A percentile compares a stretch with the other conserved stretches of the same genome.
These are phyloP conservation scores for Momotus momota DNA, from an alignment of 2,797 vertebrate genomes.

Conservation along the genomic window DNA sequence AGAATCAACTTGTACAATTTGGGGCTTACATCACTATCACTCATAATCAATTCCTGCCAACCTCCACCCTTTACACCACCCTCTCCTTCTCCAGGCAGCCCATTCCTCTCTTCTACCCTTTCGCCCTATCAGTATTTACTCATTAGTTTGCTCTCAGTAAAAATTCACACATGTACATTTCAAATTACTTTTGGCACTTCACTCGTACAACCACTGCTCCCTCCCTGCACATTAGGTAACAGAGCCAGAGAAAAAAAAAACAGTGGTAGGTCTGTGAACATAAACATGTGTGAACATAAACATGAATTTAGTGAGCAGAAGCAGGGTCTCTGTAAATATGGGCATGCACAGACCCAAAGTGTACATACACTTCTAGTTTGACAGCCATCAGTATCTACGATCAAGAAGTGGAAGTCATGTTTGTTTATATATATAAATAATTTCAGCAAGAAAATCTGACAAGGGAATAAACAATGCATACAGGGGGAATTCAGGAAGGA, in stretches of 20 bases:
- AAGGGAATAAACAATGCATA: neutral
- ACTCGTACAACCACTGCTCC: neutral
- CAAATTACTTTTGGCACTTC: neutral
- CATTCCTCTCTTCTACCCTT: neutral
- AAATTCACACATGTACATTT: accelerated
- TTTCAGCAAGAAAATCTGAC: neutral
- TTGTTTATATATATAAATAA: neutral
- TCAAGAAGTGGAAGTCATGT: neutral
- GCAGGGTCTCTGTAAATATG: neutral
- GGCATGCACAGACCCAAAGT: neutral
- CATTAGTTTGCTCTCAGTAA: neutral
- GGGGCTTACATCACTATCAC: neutral
- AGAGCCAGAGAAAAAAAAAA: neutral
- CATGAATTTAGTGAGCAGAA: neutral
- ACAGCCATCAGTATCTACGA: neutral
- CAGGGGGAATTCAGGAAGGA: neutral
- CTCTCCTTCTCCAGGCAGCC: neutral
- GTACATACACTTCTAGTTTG: neutral
- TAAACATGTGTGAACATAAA: neutral
- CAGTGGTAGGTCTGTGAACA: neutral
- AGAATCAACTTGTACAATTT: neutral
- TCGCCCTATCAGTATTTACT: neutral
- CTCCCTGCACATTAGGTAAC: neutral
- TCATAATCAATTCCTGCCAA: neutral
- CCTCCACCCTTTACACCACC: neutral